These are phyloP conservation scores for Solenodon paradoxus DNA, from an alignment of 2,113 vertebrate genomes.

Conservation along the genomic window DNA sequence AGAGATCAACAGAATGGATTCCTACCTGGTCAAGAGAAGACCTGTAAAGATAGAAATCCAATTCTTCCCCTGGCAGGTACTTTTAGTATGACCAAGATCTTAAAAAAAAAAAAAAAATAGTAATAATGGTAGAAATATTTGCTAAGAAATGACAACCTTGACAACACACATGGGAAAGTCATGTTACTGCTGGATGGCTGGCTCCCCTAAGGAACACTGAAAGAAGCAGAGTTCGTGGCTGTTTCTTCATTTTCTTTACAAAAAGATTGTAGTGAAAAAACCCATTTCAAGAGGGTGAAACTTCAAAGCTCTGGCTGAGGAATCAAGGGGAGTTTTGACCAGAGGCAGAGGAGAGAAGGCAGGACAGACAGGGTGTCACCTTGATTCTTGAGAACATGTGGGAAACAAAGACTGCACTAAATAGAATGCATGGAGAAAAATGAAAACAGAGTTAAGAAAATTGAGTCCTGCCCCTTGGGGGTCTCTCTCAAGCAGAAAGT, in stretches of 20 bases:
- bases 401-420: not conserved
- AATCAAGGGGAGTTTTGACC: rapidly evolving
- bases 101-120: not conserved
- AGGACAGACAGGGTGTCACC: not conserved
- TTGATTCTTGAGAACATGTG: not conserved
- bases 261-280: no score
- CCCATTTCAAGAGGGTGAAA: no score
- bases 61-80: not conserved
- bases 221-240: no score
- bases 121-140: not conserved
- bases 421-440: not conserved
- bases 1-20: not conserved
- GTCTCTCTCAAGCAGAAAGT: not conserved
- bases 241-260: no score
- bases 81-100: not conserved
- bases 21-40: not conserved
- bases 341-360: no score
- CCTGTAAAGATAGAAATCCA: not conserved
- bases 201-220: not conserved
- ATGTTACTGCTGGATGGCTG: not conserved
- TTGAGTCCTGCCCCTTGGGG: not conserved
- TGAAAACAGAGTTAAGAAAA: not conserved
- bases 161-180: not conserved
- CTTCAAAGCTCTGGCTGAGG: not conserved
- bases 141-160: not conserved